Evolutionary conservation across 2,113 vertebrate species (phyloP).

Genomic region (Lanius ludovicianus): DNA sequence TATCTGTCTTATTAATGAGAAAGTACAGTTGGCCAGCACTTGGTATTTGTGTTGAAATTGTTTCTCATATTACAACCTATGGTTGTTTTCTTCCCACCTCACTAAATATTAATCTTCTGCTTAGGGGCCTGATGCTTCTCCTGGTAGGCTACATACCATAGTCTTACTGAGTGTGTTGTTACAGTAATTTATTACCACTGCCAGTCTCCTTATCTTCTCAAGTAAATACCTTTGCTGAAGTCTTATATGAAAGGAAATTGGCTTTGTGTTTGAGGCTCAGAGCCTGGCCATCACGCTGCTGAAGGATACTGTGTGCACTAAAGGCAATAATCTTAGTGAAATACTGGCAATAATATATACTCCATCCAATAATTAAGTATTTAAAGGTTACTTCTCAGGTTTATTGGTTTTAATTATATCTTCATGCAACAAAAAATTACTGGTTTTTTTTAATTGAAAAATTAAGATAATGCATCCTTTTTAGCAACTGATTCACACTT

Average conservation of each 20-base stretch:
- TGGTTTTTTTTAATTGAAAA: background rate
- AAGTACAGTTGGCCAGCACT: background rate
- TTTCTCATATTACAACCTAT: background rate
- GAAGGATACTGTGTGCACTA: background rate
- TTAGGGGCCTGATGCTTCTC: background rate
- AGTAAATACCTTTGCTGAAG: background rate
- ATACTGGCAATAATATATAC: background rate
- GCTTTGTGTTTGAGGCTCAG: background rate
- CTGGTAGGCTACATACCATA: accelerated
- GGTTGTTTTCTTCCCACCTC: background rate
- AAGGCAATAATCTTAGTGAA: background rate
- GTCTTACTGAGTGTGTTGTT: background rate
- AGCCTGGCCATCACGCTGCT: background rate
- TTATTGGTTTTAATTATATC: background rate
- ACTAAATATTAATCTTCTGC: background rate
- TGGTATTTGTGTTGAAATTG: background rate
- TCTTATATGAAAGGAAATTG: background rate
- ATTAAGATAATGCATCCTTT: background rate
- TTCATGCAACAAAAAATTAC: background rate
- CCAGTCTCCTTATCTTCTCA: background rate
- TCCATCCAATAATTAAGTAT: background rate
- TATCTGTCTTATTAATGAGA: background rate
- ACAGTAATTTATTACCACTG: background rate
- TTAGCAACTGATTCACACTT: background rate
- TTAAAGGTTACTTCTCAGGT: background rate